phyloP scores from a whole-genome alignment of 2,113 vertebrate species.

The Pelodiscus sinensis region DNA sequence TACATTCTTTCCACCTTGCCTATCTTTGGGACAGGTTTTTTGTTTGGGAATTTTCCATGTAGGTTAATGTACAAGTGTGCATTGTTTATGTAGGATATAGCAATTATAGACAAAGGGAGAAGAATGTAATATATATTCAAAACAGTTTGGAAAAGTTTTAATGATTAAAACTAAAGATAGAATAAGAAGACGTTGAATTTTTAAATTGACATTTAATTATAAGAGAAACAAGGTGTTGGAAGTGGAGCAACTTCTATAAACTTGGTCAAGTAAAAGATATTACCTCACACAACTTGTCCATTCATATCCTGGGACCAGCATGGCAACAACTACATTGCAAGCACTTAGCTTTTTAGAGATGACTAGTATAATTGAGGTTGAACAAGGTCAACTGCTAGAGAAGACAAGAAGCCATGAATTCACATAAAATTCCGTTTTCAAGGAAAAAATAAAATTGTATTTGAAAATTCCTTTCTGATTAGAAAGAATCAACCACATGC shows the following conservation, averaged over 20 bases:
- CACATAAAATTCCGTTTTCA: background rate
- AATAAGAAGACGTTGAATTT: background rate
- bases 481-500: fast-evolving
- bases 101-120: background rate
- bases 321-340: background rate
- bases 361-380: background rate
- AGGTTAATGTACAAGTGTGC: background rate
- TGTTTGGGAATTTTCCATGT: background rate
- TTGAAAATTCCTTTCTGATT: background rate
- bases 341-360: background rate
- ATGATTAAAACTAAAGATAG: background rate
- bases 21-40: background rate
- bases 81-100: background rate
- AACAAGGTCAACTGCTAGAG: background rate
- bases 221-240: background rate
- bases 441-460: background rate
- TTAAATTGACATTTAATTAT: background rate
- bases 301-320: background rate
- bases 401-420: background rate
- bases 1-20: background rate
- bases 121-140: background rate
- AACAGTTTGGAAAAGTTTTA: background rate
- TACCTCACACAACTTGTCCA: background rate
- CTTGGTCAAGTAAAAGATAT: background rate
- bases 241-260: background rate